phyloP scores from a whole-genome alignment of 2,113 vertebrate species.

The Forbesichthys agassizii region DNA sequence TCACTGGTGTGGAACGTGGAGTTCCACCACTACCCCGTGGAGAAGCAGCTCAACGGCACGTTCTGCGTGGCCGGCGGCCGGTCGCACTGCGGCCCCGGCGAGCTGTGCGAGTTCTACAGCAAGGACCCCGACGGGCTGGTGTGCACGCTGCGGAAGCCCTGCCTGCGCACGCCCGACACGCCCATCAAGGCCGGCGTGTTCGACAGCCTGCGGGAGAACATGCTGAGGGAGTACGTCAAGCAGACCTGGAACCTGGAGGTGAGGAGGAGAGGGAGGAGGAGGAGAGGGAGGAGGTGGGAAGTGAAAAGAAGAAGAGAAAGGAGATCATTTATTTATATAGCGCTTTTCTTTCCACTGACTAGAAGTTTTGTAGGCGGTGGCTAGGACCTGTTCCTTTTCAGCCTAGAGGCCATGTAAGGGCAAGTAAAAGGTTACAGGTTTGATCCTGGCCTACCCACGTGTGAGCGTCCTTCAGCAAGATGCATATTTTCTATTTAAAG shows the following conservation, averaged over 20 bases:
- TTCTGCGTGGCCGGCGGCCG: constrained; percentile 88
- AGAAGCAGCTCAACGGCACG: constrained; percentile 92
- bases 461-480: not conserved
- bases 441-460: not conserved
- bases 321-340: too few relatives aligned
- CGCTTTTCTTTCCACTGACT: too few relatives aligned
- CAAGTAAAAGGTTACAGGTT: not conserved
- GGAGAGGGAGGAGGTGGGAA: not conserved
- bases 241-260: constrained; percentile 96
- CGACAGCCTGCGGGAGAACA: constrained; percentile 88
- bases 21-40: constrained; percentile 90
- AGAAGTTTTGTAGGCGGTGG: too few relatives aligned
- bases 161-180: constrained; percentile 80
- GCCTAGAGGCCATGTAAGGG: not conserved
- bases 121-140: constrained; percentile 90
- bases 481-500: not conserved
- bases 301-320: not conserved
- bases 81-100: constrained; percentile 89
- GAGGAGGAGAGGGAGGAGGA: constrained; percentile 19
- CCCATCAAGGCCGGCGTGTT: constrained; percentile 82
- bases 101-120: constrained; percentile 94
- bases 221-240: constrained; percentile 91
- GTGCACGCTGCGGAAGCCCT: constrained; percentile 86
- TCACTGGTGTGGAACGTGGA: constrained; percentile 85
- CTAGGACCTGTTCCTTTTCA: too few relatives aligned